Conservation (phyloP, 2,888 invertebrate genomes). For the Chironomus riparius region DNA sequence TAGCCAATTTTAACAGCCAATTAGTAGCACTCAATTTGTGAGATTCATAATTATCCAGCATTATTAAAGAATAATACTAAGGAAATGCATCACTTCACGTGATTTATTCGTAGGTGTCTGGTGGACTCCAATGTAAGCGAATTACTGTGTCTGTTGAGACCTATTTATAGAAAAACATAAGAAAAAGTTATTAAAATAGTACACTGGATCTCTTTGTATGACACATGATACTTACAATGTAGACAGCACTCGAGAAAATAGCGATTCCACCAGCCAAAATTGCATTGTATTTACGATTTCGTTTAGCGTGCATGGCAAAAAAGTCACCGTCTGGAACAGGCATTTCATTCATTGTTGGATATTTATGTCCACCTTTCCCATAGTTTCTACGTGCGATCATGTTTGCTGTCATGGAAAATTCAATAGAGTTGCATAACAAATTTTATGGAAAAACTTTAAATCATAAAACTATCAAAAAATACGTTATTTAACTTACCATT, state of each 20-base stretch:
- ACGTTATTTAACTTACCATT: not conserved
- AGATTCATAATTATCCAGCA: not conserved
- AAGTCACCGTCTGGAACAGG: slow-evolving; percentile 19
- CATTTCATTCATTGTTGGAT: slow-evolving; percentile 18
- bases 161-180: not conserved
- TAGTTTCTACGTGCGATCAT: slow-evolving; percentile 6
- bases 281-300: slow-evolving; percentile 1
- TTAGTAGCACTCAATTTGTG: not conserved
- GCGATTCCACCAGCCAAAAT: not conserved
- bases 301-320: not conserved
- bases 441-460: not conserved
- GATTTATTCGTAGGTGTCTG: slow-evolving; percentile 14
- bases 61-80: not conserved
- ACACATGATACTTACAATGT: not conserved
- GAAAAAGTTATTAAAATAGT: not conserved
- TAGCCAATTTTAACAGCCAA: not conserved
- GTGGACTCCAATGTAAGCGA: slow-evolving; percentile 1
- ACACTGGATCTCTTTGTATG: not conserved
- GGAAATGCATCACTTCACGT: not conserved
- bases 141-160: not conserved
- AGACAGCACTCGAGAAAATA: not conserved
- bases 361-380: not conserved
- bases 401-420: not conserved
- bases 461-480: not conserved
- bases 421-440: slow-evolving; percentile 5